These are phyloP conservation scores for Coregonus suidteri DNA, from an alignment of 2,797 vertebrate species.

Conservation along the genomic window DNA sequence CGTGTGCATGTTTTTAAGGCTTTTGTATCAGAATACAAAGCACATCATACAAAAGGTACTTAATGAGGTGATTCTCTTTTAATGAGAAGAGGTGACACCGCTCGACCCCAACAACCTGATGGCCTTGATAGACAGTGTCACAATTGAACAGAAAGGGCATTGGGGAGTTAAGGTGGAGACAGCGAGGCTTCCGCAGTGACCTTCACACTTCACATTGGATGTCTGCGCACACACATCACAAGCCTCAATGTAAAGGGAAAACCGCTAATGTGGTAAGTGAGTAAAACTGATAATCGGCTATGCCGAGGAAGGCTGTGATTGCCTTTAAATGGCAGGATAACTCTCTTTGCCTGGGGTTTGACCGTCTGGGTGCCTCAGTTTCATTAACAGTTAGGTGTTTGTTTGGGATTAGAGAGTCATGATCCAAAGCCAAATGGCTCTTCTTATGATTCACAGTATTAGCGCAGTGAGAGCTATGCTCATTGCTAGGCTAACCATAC, in stretches of 20 bases:
- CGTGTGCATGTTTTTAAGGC: not conserved
- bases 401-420: constrained; percentile 50
- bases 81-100: constrained; percentile 37
- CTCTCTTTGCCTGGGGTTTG: constrained; percentile 19
- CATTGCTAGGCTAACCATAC: not conserved
- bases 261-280: no score
- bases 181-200: constrained; percentile 12
- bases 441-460: not conserved
- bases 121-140: constrained; percentile 36
- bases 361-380: constrained; percentile 40
- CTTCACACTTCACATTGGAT: constrained; percentile 13
- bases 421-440: constrained; percentile 33
- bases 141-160: constrained; percentile 12
- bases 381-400: constrained; percentile 42
- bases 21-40: constrained; percentile 15
- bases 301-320: not conserved
- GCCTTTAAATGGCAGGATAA: constrained; percentile 54
- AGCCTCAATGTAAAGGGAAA: constrained; percentile 12
- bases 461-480: not conserved
- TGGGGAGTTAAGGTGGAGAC: not conserved
- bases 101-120: constrained; percentile 24
- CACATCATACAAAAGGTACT: constrained; percentile 25
- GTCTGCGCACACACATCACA: no score
- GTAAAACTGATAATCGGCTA: not conserved
- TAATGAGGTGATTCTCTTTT: constrained; percentile 39